phyloP scores from a whole-genome alignment of 2,797 vertebrate genomes.

The Chaetodon trifasciatus region DNA sequence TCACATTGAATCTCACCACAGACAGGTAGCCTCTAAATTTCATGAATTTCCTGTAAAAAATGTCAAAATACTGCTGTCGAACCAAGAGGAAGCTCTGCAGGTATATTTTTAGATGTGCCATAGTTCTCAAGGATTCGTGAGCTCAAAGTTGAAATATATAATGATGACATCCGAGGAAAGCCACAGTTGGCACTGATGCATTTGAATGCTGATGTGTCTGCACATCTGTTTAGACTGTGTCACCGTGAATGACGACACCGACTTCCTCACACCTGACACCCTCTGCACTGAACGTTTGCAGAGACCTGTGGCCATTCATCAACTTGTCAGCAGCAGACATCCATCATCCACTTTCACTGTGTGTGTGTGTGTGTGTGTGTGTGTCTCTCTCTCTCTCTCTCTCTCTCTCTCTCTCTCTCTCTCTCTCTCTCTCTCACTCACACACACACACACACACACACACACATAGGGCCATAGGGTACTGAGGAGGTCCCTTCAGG shows the following conservation, averaged over 20 bases:
- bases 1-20: not conserved
- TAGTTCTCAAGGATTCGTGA: slow-evolving; percentile 6
- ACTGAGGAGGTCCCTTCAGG: slow-evolving; percentile 41
- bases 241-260: slow-evolving; percentile 57
- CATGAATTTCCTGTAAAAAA: slow-evolving; percentile 7
- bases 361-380: slow-evolving; percentile 11
- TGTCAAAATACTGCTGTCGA: slow-evolving; percentile 3
- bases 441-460: slow-evolving; percentile 33
- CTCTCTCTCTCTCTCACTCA: not conserved
- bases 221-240: slow-evolving; percentile 39
- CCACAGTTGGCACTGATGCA: slow-evolving; percentile 8
- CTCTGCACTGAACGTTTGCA: slow-evolving; percentile 55
- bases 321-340: slow-evolving; percentile 71
- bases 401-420: not conserved
- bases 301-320: slow-evolving; percentile 73
- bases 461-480: slow-evolving; percentile 9
- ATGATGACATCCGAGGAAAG: slow-evolving; percentile 53
- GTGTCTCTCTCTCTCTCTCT: not conserved
- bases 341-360: slow-evolving; percentile 55
- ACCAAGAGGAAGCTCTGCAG: not conserved
- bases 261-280: slow-evolving; percentile 58
- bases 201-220: slow-evolving; percentile 43
- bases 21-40: slow-evolving; percentile 3
- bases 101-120: slow-evolving; percentile 42
- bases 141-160: slow-evolving; percentile 26